Percentiles rank a stretch among this genome's conserved stretches.
phyloP scores from a whole-genome alignment of 2,888 invertebrate genomes.

The Prenolepis imparis region DNA sequence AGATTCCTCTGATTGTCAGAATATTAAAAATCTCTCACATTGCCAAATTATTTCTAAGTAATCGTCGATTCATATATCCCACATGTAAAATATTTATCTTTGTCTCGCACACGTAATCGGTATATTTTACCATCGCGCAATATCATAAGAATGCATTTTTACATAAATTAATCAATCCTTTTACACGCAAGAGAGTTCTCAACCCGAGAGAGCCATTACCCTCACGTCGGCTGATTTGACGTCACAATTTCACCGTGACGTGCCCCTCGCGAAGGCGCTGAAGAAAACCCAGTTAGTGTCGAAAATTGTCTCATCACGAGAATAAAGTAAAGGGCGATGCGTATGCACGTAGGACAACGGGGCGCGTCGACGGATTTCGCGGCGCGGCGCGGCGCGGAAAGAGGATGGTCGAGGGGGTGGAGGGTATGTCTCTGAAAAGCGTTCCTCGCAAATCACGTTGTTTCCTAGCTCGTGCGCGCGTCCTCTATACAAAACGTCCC shows the following conservation, averaged over 20 bases:
- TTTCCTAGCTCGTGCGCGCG: constrained; percentile 38
- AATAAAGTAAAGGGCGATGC: constrained; percentile 51
- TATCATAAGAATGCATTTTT: neutral
- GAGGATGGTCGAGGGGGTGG: neutral
- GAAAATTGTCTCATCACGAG: constrained; percentile 50
- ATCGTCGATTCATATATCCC: neutral
- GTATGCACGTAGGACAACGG: constrained; percentile 39
- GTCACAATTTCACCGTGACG: constrained; percentile 28
- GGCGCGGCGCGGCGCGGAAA: neutral
- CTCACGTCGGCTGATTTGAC: constrained; percentile 11
- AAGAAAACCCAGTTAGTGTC: constrained; percentile 37
- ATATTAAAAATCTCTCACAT: neutral
- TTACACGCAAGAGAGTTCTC: constrained; percentile 1
- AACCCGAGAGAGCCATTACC: constrained; percentile 6
- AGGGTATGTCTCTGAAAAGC: constrained; percentile 29
- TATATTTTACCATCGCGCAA: neutral
- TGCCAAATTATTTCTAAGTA: neutral
- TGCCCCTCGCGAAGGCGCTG: constrained; percentile 25
- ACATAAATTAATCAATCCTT: constrained; percentile 5
- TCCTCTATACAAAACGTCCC: constrained; percentile 53
- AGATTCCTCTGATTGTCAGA: neutral
- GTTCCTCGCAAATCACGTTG: constrained; percentile 58
- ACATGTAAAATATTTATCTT: neutral
- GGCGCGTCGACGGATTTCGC: constrained; percentile 31
- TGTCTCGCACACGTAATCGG: neutral